A percentile compares a stretch with the other conserved stretches of the same genome.
Conservation (phyloP, 1,140 invertebrate species). For the Diuraphis noxia region DNA sequence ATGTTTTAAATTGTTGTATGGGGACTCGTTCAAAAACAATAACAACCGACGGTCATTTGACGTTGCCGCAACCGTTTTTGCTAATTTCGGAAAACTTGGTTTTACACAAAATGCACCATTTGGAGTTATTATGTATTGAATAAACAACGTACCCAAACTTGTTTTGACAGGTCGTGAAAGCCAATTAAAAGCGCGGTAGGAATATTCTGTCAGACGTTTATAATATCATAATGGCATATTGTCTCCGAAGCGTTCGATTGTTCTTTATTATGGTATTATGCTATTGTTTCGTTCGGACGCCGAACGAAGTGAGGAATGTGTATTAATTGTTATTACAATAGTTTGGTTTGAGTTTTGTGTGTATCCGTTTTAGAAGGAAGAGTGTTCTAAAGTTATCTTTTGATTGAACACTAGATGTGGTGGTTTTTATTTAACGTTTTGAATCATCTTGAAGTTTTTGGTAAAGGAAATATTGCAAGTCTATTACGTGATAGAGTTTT, state of each 20-base stretch:
- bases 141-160: not conserved
- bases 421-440: not conserved
- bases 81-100: not conserved
- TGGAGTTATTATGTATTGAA: not conserved
- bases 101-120: not conserved
- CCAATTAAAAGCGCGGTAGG: not conserved
- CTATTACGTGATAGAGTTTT: not conserved
- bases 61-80: not conserved
- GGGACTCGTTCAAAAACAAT: not conserved
- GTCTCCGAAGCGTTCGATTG: not conserved
- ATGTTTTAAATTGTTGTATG: not conserved
- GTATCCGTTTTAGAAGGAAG: not conserved
- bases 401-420: not conserved
- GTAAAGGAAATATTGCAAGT: not conserved
- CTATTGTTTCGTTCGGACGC: not conserved
- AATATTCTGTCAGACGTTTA: not conserved
- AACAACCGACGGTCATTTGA: not conserved
- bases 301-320: not conserved
- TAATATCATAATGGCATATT: slow-evolving; percentile 6
- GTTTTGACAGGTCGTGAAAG: not conserved
- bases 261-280: not conserved
- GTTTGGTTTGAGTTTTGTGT: not conserved
- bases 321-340: not conserved
- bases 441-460: not conserved
- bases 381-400: not conserved